Evolutionary conservation across 2,113 vertebrate genomes (phyloP).

Genomic region (Agapornis roseicollis): DNA sequence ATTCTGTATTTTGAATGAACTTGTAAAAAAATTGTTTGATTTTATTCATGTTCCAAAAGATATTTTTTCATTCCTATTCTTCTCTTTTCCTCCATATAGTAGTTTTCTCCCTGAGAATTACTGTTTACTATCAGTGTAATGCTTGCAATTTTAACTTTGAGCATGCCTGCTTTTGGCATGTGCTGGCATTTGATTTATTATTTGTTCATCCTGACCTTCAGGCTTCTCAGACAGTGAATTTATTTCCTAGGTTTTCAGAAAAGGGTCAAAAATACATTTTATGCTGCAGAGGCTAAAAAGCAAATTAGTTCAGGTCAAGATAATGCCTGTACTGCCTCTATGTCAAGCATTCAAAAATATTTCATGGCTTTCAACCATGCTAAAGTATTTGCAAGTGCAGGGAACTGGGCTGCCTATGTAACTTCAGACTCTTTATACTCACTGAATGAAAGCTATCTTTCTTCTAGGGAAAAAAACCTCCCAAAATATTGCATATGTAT

Average conservation of each 20-base stretch:
- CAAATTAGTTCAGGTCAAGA: slow-evolving; percentile 25
- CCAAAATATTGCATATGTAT: not conserved
- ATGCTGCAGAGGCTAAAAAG: slow-evolving; percentile 13
- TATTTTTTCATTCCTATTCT: not conserved
- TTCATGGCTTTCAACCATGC: not conserved
- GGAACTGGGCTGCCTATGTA: not conserved
- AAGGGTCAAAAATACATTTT: slow-evolving; percentile 14
- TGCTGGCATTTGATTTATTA: slow-evolving; percentile 45
- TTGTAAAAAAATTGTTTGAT: not conserved
- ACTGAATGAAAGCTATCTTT: not conserved
- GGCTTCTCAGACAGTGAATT: slow-evolving; percentile 17
- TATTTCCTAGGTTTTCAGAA: slow-evolving; percentile 32
- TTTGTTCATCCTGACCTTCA: slow-evolving; percentile 14
- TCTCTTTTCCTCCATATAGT: not conserved
- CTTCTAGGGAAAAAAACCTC: not conserved
- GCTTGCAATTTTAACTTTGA: slow-evolving; percentile 2
- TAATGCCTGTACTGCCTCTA: not conserved
- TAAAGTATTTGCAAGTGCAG: not conserved
- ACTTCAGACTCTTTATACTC: not conserved
- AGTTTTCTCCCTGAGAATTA: slow-evolving; percentile 17
- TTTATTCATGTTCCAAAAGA: not conserved
- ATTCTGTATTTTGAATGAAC: not conserved
- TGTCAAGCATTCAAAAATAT: slow-evolving; percentile 13
- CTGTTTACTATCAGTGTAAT: not conserved
- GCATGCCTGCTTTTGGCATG: not conserved